Percentiles rank a stretch among this genome's conserved stretches.
These are phyloP conservation scores for Chloroclystis v-ata DNA, from an alignment of 2,888 invertebrate species.

Conservation along the genomic window DNA sequence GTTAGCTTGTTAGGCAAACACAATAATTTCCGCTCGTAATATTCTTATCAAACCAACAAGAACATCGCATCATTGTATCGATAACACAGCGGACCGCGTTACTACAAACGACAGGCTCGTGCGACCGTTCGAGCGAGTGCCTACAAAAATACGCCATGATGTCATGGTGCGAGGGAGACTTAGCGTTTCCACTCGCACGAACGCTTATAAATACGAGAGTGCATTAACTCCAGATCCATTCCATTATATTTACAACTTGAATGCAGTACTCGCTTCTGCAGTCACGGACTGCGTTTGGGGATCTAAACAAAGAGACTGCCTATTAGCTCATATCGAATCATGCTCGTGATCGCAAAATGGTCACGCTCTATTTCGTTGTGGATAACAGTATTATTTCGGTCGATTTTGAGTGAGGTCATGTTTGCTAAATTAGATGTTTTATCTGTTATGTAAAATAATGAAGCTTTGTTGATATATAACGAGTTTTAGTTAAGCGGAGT, in stretches of 20 bases:
- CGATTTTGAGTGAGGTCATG: constrained; percentile 44
- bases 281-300: constrained; percentile 31
- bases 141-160: constrained; percentile 75
- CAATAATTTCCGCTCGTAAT: constrained; percentile 18
- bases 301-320: constrained; percentile 29
- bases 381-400: constrained; percentile 47
- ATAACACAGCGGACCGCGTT: constrained; percentile 47
- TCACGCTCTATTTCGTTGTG: constrained; percentile 47
- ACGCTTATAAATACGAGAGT: constrained; percentile 59
- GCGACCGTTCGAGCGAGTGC: constrained; percentile 52
- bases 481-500: constrained; percentile 16
- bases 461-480: constrained; percentile 31
- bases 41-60: constrained; percentile 28
- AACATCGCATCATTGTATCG: constrained; percentile 40
- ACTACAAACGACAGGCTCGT: constrained; percentile 60
- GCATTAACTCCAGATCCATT: constrained; percentile 64
- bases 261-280: constrained; percentile 36
- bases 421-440: constrained; percentile 43
- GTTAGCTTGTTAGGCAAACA: background rate
- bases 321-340: constrained; percentile 29
- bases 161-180: constrained; percentile 69
- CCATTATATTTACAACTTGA: constrained; percentile 42
- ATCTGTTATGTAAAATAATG: constrained; percentile 26
- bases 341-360: constrained; percentile 38
- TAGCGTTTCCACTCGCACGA: constrained; percentile 41